Percentiles rank a stretch among this genome's conserved stretches.
Evolutionary conservation across 37 sponge, comb jelly and placozoan species (phyloP).

Genomic region (Diacarnus erythraeanus): DNA sequence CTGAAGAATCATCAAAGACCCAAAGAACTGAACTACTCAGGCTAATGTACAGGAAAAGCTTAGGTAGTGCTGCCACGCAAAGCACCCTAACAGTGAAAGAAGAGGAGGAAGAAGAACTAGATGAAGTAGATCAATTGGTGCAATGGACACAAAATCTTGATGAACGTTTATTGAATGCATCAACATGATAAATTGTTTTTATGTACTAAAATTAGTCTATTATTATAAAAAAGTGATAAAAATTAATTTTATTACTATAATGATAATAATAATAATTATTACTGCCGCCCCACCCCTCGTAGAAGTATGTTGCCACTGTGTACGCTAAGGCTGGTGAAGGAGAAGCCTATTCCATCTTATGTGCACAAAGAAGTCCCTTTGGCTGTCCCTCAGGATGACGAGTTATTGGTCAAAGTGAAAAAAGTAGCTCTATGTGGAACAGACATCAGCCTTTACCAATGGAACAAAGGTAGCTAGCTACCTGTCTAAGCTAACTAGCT

Average conservation of each 20-base stretch:
- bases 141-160: neutral
- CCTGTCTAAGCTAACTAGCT: too few species aligned
- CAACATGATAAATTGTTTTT: too few species aligned
- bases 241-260: too few species aligned
- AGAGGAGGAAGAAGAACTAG: neutral
- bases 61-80: neutral
- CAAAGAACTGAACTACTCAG: neutral
- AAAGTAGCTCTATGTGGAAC: slow-evolving; percentile 85
- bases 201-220: too few species aligned
- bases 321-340: slow-evolving; percentile 82
- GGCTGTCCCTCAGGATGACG: slow-evolving; percentile 56
- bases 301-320: neutral
- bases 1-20: neutral
- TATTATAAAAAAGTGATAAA: too few species aligned
- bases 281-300: neutral
- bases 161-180: neutral
- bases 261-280: too few species aligned
- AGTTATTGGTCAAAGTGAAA: slow-evolving; percentile 73
- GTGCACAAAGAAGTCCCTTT: slow-evolving; percentile 63
- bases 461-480: slow-evolving; percentile 74
- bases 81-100: neutral
- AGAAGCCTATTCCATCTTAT: slow-evolving; percentile 51
- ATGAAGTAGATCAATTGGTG: neutral
- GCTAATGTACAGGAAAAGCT: neutral
- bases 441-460: slow-evolving; percentile 83